Conservation (phyloP, 2,113 vertebrate species). For the Melozone crissalis region DNA sequence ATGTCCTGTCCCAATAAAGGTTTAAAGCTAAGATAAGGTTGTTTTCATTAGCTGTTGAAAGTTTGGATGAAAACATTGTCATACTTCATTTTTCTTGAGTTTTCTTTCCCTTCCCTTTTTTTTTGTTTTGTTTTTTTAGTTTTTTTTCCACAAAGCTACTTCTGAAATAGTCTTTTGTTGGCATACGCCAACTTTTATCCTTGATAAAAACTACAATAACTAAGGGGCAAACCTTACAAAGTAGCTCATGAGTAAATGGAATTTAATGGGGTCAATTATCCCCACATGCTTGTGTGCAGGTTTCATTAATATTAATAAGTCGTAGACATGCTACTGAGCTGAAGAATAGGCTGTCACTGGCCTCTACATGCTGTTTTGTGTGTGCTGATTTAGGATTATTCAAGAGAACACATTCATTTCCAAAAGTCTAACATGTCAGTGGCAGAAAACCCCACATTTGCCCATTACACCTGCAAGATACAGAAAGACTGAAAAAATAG, state of each 20-base stretch:
- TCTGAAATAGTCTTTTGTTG: slow-evolving; percentile 21
- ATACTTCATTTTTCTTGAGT: not conserved
- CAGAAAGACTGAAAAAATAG: not conserved
- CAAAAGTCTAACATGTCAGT: not conserved
- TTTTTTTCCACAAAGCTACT: not conserved
- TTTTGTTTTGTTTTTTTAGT: accelerated
- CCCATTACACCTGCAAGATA: not conserved
- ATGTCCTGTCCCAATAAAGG: not conserved
- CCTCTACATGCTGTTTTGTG: not conserved
- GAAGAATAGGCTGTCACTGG: slow-evolving; percentile 24
- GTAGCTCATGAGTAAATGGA: slow-evolving; percentile 68
- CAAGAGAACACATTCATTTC: not conserved
- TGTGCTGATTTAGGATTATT: slow-evolving; percentile 1
- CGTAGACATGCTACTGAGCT: slow-evolving; percentile 1
- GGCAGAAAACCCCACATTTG: not conserved
- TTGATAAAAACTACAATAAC: slow-evolving; percentile 25
- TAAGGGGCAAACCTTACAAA: slow-evolving; percentile 45
- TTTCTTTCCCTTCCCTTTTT: not conserved
- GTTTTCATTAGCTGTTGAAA: slow-evolving; percentile 13
- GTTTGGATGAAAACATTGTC: slow-evolving; percentile 2
- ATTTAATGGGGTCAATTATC: slow-evolving; percentile 71
- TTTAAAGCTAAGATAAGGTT: not conserved
- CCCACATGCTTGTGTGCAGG: slow-evolving; percentile 17
- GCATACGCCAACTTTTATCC: not conserved
- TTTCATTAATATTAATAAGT: slow-evolving; percentile 72